Conservation (phyloP, 2,888 invertebrate species). For the Seladonia tumulorum region DNA sequence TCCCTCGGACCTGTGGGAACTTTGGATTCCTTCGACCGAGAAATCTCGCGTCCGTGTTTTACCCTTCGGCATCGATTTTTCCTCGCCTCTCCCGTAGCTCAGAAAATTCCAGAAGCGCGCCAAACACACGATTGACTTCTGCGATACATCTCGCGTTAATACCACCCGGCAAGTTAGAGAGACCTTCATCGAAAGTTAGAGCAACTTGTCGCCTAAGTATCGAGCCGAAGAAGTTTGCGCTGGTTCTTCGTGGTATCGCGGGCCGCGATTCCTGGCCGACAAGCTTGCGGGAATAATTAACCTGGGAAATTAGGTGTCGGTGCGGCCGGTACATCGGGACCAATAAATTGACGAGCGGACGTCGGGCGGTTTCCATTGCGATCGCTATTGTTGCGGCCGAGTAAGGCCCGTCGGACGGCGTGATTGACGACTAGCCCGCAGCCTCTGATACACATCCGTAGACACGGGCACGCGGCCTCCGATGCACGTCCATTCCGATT, state of each 20-base stretch:
- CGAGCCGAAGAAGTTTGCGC: background rate
- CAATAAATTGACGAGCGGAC: conserved; percentile 63
- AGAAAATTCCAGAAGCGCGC: too few relatives aligned
- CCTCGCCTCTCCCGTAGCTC: too few relatives aligned
- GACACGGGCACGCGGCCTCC: conserved; percentile 34
- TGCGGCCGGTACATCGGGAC: conserved; percentile 26
- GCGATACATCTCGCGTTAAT: too few relatives aligned
- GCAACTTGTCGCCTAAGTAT: background rate
- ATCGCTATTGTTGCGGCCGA: conserved; percentile 57
- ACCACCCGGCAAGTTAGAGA: too few relatives aligned
- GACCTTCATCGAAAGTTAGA: background rate
- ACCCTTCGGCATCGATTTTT: background rate
- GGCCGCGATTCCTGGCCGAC: conserved; percentile 8
- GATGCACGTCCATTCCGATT: conserved; percentile 46
- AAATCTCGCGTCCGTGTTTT: too few relatives aligned
- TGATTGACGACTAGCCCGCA: conserved; percentile 64
- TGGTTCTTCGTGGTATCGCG: conserved; percentile 5
- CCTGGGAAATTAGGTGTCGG: conserved; percentile 42
- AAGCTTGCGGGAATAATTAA: conserved; percentile 53
- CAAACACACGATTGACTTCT: too few relatives aligned
- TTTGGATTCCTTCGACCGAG: background rate
- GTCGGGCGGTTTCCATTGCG: conserved; percentile 47
- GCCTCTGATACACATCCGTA: conserved; percentile 50
- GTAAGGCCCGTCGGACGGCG: conserved; percentile 50
- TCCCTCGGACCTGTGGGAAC: conserved; percentile 37